phyloP scores from a whole-genome alignment of 2,888 invertebrate species.

The Lycocerus yunnanus region DNA sequence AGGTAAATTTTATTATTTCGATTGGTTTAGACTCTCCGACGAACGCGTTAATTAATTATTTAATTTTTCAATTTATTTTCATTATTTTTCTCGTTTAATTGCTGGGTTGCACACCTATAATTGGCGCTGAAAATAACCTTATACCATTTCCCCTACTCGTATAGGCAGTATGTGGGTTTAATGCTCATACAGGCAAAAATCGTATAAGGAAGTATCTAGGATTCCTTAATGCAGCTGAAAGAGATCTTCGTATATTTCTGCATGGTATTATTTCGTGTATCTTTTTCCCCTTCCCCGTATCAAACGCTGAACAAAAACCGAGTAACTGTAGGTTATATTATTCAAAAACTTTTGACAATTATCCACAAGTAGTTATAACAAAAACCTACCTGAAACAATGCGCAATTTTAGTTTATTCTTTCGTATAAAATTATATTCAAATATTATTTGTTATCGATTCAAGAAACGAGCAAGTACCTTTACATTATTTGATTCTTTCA shows the following conservation, averaged over 20 bases:
- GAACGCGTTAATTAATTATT: too few species aligned
- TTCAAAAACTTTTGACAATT: neutral
- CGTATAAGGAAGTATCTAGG: neutral
- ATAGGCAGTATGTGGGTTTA: too few species aligned
- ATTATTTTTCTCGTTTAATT: too few species aligned
- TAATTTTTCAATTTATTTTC: too few species aligned
- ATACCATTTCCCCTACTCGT: too few species aligned
- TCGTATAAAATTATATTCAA: neutral
- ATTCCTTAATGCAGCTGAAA: neutral
- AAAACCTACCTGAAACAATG: neutral
- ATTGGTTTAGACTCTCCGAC: too few species aligned
- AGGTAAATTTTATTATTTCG: too few species aligned
- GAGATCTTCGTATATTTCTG: too few species aligned
- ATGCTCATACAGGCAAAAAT: too few species aligned
- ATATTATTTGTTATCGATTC: conserved; percentile 2
- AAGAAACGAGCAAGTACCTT: conserved; percentile 3
- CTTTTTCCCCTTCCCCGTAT: neutral
- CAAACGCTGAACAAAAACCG: neutral
- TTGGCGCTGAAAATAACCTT: too few species aligned
- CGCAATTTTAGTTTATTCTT: neutral
- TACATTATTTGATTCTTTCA: conserved; percentile 5
- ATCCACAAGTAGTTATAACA: neutral
- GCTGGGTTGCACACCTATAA: too few species aligned
- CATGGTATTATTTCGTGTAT: neutral
- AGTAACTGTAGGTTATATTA: neutral